Evolutionary conservation across 2,888 invertebrate genomes (phyloP).

Genomic region (Deroplatys truncata): DNA sequence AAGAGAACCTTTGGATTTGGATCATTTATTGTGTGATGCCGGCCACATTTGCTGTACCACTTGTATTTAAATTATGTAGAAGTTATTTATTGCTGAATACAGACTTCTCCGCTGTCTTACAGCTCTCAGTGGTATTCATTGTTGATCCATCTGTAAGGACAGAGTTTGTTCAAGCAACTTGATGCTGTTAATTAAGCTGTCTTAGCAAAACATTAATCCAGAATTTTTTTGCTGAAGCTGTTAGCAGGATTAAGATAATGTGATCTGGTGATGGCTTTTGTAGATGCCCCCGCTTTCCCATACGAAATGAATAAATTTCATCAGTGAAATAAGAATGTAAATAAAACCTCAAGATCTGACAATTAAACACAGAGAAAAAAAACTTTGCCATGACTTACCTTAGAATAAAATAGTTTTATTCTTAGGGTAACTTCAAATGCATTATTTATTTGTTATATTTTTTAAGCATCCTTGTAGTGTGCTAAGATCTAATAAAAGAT

Average conservation of each 20-base stretch:
- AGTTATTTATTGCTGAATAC: neutral
- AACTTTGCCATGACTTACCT: neutral
- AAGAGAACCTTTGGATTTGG: conserved; percentile 90
- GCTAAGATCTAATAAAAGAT: neutral
- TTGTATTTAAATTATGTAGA: neutral
- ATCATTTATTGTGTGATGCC: conserved; percentile 50
- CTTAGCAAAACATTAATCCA: neutral
- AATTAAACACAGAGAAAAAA: neutral
- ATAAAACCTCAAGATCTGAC: neutral
- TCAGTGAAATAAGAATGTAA: neutral
- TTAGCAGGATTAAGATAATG: neutral
- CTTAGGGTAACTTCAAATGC: neutral
- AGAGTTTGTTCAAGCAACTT: neutral
- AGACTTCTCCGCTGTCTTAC: neutral
- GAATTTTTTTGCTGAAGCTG: neutral
- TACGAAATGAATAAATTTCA: neutral
- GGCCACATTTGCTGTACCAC: neutral
- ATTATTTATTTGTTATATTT: neutral
- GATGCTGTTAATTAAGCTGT: neutral
- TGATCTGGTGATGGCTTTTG: neutral
- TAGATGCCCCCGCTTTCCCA: neutral
- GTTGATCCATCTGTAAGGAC: neutral
- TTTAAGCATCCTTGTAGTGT: neutral
- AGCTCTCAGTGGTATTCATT: neutral
- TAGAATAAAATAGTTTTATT: neutral